Evolutionary conservation across 2,797 vertebrate species (phyloP).

Genomic region (Bufotes viridis): DNA sequence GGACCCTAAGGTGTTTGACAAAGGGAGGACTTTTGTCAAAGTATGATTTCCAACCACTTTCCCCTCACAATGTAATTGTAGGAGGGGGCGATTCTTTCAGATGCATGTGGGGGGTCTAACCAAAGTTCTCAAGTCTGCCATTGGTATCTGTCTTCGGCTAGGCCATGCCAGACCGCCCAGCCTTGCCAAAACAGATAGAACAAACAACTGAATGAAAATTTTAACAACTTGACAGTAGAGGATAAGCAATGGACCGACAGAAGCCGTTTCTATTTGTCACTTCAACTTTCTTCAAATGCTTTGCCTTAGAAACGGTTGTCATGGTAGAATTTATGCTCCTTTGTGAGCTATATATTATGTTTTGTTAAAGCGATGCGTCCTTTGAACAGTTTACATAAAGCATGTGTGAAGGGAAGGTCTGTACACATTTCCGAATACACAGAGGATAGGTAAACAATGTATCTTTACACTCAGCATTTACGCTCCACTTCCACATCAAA

Average conservation of each 20-base stretch:
- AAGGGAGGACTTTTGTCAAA: too few relatives aligned
- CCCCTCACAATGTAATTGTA: too few relatives aligned
- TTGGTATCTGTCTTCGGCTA: too few relatives aligned
- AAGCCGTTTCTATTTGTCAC: background rate
- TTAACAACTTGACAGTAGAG: background rate
- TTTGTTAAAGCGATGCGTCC: background rate
- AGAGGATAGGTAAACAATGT: conserved; percentile 21
- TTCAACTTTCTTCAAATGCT: background rate
- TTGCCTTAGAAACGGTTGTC: background rate
- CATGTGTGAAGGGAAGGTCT: conserved; percentile 6
- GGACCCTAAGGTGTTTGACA: too few relatives aligned
- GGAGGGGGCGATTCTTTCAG: too few relatives aligned
- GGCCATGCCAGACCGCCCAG: too few relatives aligned
- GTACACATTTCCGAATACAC: conserved; percentile 13
- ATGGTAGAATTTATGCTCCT: background rate
- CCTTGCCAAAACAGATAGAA: too few relatives aligned
- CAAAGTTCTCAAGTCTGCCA: too few relatives aligned
- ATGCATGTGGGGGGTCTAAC: too few relatives aligned
- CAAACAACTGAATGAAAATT: background rate
- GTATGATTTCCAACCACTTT: too few relatives aligned
- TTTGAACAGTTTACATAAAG: conserved; percentile 8
- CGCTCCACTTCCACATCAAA: background rate
- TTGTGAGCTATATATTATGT: background rate
- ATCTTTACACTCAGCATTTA: background rate
- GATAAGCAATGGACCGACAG: background rate